These are phyloP conservation scores for Aleiodes sp. DNA, from an alignment of 1,140 invertebrate genomes.

Conservation along the genomic window DNA sequence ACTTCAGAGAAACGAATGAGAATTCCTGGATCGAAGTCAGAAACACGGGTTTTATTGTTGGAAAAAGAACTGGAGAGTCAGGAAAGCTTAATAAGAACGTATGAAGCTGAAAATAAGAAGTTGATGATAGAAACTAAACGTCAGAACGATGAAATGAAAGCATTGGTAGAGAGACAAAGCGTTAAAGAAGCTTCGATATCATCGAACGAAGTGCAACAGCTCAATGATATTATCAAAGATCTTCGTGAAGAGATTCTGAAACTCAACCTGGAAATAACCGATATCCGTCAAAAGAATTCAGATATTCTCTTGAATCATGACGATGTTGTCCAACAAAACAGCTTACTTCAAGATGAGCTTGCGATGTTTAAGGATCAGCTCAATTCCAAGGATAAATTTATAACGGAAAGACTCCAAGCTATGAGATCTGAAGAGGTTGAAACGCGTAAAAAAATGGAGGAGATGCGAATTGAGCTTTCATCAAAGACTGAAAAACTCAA, in stretches of 20 bases:
- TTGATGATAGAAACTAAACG: conserved; percentile 53
- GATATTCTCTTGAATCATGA: conserved; percentile 55
- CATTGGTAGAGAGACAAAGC: conserved; percentile 43
- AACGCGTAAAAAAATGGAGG: conserved; percentile 58
- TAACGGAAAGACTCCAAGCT: conserved; percentile 54
- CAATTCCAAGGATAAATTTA: conserved; percentile 59
- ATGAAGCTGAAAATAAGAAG: conserved; percentile 60
- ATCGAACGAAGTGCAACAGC: conserved; percentile 43
- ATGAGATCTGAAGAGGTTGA: conserved; percentile 56
- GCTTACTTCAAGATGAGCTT: conserved; percentile 58
- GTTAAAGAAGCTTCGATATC: conserved; percentile 30
- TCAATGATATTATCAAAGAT: conserved; percentile 55
- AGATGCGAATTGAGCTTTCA: conserved; percentile 55
- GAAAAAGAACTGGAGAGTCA: conserved; percentile 59
- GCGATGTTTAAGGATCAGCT: conserved; percentile 63
- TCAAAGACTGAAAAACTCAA: conserved; percentile 60
- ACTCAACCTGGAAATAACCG: conserved; percentile 52
- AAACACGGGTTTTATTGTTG: conserved; percentile 39
- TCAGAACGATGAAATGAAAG: conserved; percentile 54
- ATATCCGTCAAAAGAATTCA: conserved; percentile 54
- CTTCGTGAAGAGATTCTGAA: conserved; percentile 56
- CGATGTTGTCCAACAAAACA: conserved; percentile 56
- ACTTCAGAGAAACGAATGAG: conserved; percentile 30
- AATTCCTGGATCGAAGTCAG: conserved; percentile 45
- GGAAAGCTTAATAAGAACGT: conserved; percentile 55